These are phyloP conservation scores for Mormyrus iriodes DNA, from an alignment of 2,113 vertebrate species.

Conservation along the genomic window DNA sequence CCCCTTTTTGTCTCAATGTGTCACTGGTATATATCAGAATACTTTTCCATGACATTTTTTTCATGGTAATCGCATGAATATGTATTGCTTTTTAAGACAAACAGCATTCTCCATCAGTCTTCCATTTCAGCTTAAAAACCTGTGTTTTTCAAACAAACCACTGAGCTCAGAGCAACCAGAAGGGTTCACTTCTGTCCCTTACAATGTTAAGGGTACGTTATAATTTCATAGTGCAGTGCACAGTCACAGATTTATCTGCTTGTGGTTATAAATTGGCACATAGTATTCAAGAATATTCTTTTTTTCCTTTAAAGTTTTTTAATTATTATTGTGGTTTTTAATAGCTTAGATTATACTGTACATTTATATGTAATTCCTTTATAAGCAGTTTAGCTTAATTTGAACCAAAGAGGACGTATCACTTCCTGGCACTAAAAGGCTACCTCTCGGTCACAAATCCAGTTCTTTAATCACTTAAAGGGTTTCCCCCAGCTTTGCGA, in stretches of 20 bases:
- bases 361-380: neutral
- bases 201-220: neutral
- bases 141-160: neutral
- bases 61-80: neutral
- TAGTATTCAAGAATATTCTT: neutral
- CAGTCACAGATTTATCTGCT: neutral
- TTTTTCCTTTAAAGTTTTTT: neutral
- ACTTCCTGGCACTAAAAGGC: neutral
- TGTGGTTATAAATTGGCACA: neutral
- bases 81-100: neutral
- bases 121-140: neutral
- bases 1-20: neutral
- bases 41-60: neutral
- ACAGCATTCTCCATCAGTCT: neutral
- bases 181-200: neutral
- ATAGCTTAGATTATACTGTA: neutral
- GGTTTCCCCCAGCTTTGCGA: neutral
- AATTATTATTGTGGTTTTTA: neutral
- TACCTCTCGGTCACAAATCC: neutral
- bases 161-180: neutral
- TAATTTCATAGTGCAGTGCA: neutral
- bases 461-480: slow-evolving; percentile 2
- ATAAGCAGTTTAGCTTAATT: neutral
- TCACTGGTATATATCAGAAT: slow-evolving; percentile 12
- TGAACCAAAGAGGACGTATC: neutral